A percentile compares a stretch with the other conserved stretches of the same genome.
These are phyloP conservation scores for Quiscalus mexicanus DNA, from an alignment of 2,113 vertebrate species.

Conservation along the genomic window DNA sequence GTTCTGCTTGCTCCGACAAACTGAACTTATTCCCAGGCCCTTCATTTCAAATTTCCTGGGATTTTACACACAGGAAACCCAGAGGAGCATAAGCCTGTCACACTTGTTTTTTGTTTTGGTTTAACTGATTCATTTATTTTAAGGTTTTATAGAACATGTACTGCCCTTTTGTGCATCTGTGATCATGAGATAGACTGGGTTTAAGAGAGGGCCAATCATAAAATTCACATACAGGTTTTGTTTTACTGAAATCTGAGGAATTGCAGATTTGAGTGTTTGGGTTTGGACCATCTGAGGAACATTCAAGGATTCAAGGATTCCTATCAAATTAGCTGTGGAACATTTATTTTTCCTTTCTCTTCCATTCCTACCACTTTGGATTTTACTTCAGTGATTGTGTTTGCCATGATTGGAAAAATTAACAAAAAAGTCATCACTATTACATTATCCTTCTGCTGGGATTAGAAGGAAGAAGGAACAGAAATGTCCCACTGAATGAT, in stretches of 20 bases:
- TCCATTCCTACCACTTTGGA: background rate
- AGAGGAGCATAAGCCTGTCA: background rate
- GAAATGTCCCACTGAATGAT: background rate
- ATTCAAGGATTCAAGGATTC: background rate
- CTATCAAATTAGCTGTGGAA: background rate
- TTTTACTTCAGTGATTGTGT: background rate
- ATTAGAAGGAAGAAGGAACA: background rate
- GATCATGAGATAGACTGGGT: background rate
- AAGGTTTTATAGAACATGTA: background rate
- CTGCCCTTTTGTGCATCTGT: background rate
- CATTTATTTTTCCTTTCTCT: background rate
- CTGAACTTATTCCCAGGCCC: background rate
- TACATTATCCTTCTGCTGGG: background rate
- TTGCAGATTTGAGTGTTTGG: background rate
- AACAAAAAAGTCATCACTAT: background rate
- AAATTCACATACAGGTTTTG: background rate
- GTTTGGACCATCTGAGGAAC: background rate
- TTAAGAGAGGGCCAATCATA: background rate
- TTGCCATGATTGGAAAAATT: background rate
- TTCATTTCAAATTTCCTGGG: background rate
- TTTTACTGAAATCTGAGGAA: background rate
- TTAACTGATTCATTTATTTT: slow-evolving; percentile 38
- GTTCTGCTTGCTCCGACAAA: background rate
- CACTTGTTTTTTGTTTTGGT: background rate
- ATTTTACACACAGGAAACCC: background rate